These are phyloP conservation scores for Chamaea fasciata DNA, from an alignment of 2,113 vertebrate genomes.

Conservation along the genomic window DNA sequence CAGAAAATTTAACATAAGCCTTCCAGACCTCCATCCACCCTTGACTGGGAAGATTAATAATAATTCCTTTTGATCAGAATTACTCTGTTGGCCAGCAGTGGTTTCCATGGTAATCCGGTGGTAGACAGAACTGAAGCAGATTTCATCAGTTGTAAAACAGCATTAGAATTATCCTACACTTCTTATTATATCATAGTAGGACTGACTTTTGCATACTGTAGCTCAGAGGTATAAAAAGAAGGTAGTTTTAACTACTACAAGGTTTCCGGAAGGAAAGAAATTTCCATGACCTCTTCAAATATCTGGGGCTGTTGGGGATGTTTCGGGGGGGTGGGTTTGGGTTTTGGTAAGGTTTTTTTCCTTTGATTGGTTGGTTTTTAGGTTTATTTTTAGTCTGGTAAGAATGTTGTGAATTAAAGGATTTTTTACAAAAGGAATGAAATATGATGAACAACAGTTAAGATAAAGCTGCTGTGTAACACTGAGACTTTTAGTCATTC, in stretches of 20 bases:
- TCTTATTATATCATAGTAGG: constrained; percentile 71
- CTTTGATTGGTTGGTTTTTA: not conserved
- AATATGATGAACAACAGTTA: not conserved
- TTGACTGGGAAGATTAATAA: constrained; percentile 73
- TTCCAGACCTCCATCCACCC: constrained; percentile 59
- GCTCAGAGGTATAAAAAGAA: constrained; percentile 59
- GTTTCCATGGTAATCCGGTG: constrained; percentile 77
- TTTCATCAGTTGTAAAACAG: constrained; percentile 73
- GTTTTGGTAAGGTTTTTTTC: not conserved
- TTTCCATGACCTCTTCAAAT: not conserved
- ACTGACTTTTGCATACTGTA: constrained; percentile 37
- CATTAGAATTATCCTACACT: constrained; percentile 70
- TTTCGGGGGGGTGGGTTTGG: not conserved
- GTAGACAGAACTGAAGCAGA: constrained; percentile 67
- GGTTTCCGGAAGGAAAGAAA: constrained; percentile 16
- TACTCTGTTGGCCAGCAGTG: constrained; percentile 61
- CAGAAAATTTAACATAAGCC: constrained; percentile 70
- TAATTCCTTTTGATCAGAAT: constrained; percentile 77
- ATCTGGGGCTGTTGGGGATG: not conserved
- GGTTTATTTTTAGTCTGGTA: not conserved
- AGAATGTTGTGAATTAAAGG: not conserved
- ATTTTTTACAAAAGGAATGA: not conserved
- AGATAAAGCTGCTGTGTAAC: not conserved
- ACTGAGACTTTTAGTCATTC: not conserved
- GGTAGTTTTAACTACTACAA: constrained; percentile 21